phyloP scores from a whole-genome alignment of 2,113 vertebrate species.

The Nicator chloris region DNA sequence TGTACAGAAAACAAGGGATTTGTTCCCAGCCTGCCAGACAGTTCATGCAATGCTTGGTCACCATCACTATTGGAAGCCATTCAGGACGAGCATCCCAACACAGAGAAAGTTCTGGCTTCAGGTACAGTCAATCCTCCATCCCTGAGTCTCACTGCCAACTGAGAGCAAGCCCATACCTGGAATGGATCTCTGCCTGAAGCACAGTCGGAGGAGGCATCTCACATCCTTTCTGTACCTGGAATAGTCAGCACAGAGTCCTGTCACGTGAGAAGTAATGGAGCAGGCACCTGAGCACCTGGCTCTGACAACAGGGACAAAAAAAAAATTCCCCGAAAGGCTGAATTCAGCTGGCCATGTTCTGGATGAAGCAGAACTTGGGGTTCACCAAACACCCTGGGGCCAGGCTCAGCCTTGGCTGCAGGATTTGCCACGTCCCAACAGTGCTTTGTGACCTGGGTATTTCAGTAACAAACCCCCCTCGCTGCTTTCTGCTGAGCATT shows the following conservation, averaged over 20 bases:
- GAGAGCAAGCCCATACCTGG: slow-evolving; percentile 40
- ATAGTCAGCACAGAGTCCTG: neutral
- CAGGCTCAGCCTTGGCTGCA: neutral
- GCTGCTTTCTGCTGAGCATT: neutral
- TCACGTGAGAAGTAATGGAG: neutral
- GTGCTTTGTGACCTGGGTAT: neutral
- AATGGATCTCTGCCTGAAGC: slow-evolving; percentile 60
- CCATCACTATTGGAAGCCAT: neutral
- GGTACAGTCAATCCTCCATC: neutral
- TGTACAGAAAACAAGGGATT: neutral
- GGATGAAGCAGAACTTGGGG: neutral
- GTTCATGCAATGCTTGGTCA: neutral
- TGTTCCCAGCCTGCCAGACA: neutral
- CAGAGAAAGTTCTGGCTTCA: neutral
- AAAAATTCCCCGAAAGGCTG: neutral
- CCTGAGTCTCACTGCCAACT: neutral
- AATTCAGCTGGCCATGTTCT: neutral
- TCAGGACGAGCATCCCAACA: neutral
- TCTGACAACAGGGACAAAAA: neutral
- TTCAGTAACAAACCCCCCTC: neutral
- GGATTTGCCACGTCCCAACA: neutral
- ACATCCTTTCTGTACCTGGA: slow-evolving; percentile 77
- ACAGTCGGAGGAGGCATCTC: slow-evolving; percentile 66
- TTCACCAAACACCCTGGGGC: neutral
- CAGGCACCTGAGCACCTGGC: neutral